A percentile compares a stretch with the other conserved stretches of the same genome.
Conservation (phyloP, 2,113 vertebrate species). For the Passer domesticus region DNA sequence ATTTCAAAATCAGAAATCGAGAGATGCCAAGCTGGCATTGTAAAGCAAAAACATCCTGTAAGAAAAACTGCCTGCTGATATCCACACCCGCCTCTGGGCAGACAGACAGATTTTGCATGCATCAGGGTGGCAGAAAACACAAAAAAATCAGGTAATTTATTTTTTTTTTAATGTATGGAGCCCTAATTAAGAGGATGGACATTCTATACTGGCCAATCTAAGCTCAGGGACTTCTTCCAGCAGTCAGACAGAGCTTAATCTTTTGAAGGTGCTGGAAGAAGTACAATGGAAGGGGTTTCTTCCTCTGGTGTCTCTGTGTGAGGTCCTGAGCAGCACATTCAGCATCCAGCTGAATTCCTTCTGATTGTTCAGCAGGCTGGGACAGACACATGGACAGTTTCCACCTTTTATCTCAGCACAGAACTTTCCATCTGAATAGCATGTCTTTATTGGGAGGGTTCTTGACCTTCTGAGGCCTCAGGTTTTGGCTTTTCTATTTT, state of each 20-base stretch:
- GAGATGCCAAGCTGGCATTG: neutral
- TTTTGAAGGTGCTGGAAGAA: neutral
- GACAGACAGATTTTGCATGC: neutral
- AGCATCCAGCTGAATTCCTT: neutral
- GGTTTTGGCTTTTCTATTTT: too few relatives aligned
- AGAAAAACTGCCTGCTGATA: neutral
- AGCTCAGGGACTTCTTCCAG: neutral
- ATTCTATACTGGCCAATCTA: neutral
- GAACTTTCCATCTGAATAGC: neutral
- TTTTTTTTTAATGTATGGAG: neutral
- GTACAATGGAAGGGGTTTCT: neutral
- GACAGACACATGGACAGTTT: neutral
- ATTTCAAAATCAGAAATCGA: neutral
- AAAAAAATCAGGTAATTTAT: neutral
- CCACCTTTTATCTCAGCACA: constrained; percentile 32
- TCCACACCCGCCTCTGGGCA: neutral
- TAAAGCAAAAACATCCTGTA: neutral
- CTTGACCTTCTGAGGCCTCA: neutral
- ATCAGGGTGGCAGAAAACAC: neutral
- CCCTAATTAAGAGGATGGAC: neutral
- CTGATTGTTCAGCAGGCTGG: neutral
- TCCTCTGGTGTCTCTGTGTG: neutral
- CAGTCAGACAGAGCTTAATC: neutral
- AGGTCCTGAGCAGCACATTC: constrained; percentile 26
- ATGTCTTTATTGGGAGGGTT: neutral